Evolutionary conservation across 2,113 vertebrate species (phyloP).

Genomic region (Sylvietta virens): DNA sequence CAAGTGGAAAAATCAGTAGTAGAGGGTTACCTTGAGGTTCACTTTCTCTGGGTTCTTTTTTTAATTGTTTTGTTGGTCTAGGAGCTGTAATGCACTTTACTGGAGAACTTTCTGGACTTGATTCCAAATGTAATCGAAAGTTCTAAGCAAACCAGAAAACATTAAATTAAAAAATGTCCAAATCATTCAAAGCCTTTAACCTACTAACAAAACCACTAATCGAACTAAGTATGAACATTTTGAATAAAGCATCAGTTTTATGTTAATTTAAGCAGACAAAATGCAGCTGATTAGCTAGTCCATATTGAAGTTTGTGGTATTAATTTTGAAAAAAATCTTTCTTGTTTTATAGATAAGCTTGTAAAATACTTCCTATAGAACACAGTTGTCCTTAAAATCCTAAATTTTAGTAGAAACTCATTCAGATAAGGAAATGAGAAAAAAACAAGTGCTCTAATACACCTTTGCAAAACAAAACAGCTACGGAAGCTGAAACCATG

Average conservation of each 20-base stretch:
- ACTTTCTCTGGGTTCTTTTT: slow-evolving; percentile 60
- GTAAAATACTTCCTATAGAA: background rate
- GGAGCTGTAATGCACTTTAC: slow-evolving; percentile 50
- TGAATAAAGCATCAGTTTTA: background rate
- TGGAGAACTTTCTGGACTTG: slow-evolving; percentile 67
- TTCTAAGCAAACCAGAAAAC: slow-evolving; percentile 57
- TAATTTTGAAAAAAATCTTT: background rate
- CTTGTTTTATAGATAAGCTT: background rate
- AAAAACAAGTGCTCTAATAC: background rate
- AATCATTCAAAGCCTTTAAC: background rate
- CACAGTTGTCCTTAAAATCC: background rate
- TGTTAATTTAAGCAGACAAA: background rate
- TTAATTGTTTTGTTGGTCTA: slow-evolving; percentile 51
- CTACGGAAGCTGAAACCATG: background rate
- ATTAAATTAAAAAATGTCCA: background rate
- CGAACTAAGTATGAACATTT: background rate
- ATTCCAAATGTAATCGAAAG: slow-evolving; percentile 66
- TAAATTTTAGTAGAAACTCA: background rate
- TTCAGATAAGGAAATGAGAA: background rate
- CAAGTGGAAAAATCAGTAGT: background rate
- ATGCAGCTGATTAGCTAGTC: background rate
- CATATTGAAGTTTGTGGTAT: background rate
- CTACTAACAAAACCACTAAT: background rate
- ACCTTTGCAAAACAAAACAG: background rate
- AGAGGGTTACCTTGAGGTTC: slow-evolving; percentile 70